A percentile compares a stretch with the other conserved stretches of the same genome.
Evolutionary conservation across 2,113 vertebrate genomes (phyloP).

Genomic region (Ceyx margarethae): DNA sequence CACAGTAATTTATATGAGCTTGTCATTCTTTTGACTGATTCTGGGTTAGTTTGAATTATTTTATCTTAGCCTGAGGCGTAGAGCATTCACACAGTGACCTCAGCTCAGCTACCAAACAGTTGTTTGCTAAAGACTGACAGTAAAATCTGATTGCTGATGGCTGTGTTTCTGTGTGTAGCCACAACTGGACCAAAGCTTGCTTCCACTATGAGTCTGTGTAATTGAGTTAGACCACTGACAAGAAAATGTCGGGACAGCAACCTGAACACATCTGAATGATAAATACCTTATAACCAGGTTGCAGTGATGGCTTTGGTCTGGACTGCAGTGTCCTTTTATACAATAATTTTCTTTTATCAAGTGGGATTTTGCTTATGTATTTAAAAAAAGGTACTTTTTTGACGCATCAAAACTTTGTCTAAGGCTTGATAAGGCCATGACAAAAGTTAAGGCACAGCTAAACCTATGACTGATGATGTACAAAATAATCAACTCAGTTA

Average conservation of each 20-base stretch:
- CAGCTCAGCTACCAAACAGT: neutral
- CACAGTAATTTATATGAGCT: neutral
- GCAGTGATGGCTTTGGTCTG: neutral
- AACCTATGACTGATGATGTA: fast-evolving
- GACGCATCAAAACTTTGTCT: neutral
- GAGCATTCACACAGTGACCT: neutral
- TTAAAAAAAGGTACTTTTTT: neutral
- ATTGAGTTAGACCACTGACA: neutral
- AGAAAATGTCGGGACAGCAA: neutral
- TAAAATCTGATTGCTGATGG: neutral
- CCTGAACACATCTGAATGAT: neutral
- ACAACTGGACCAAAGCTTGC: neutral
- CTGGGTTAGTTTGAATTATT: neutral
- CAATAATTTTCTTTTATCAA: neutral
- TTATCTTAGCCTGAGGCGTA: neutral
- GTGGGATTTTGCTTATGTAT: neutral
- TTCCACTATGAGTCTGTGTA: neutral
- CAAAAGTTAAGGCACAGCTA: neutral
- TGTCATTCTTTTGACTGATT: neutral
- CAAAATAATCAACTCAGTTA: neutral
- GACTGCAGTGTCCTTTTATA: neutral
- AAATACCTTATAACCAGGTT: neutral
- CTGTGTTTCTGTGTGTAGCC: neutral
- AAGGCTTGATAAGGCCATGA: neutral
- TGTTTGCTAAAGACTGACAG: neutral